A percentile compares a stretch with the other conserved stretches of the same genome.
Conservation (phyloP, 2,888 invertebrate genomes). For the Lasius fuliginosus region DNA sequence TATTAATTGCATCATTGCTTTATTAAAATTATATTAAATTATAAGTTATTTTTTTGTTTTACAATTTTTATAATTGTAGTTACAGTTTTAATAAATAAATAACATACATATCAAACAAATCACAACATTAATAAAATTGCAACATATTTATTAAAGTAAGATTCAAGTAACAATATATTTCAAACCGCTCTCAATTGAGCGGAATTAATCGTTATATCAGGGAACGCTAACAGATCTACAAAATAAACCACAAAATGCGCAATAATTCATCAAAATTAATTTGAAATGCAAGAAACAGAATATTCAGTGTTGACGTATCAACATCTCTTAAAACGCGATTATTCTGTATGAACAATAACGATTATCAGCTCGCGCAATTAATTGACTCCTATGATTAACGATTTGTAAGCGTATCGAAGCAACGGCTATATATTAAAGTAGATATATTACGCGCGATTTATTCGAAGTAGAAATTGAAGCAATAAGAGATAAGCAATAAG, state of each 20-base stretch:
- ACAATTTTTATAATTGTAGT: no score
- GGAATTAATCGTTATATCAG: background rate
- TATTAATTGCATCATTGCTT: background rate
- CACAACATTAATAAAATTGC: background rate
- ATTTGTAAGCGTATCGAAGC: background rate
- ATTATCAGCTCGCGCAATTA: background rate
- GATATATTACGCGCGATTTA: slow-evolving; percentile 1
- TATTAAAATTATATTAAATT: background rate
- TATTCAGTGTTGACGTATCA: background rate
- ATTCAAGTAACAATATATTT: background rate
- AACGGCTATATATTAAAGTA: background rate
- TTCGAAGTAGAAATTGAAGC: background rate
- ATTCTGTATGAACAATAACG: slow-evolving; percentile 2
- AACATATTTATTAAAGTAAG: background rate
- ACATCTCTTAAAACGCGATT: background rate
- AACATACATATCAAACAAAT: background rate
- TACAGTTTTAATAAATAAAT: no score
- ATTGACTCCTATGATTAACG: slow-evolving; percentile 11
- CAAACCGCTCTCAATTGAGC: background rate
- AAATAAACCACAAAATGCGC: background rate
- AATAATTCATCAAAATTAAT: background rate
- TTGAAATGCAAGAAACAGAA: background rate
- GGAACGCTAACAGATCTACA: background rate
- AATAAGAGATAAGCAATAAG: background rate
- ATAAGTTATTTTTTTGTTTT: no score